Evolutionary conservation across 2,797 vertebrate genomes (phyloP).

Genomic region (Scolopax rusticola): DNA sequence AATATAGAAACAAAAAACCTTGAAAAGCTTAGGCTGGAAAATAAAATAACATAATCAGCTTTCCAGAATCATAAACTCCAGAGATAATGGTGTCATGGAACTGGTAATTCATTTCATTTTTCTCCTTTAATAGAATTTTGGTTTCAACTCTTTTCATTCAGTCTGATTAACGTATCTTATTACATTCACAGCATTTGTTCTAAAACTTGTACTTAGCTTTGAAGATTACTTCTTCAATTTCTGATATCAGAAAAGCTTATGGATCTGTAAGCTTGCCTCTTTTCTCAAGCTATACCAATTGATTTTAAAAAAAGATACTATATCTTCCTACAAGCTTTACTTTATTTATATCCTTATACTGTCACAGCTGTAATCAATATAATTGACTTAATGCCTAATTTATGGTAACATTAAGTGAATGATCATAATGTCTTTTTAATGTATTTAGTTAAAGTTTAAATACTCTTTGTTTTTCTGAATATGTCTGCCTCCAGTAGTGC

Average conservation of each 20-base stretch:
- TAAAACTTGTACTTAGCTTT: background rate
- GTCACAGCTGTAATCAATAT: slow-evolving; percentile 16
- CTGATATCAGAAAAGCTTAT: background rate
- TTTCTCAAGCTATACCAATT: background rate
- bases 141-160: background rate
- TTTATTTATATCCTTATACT: slow-evolving; percentile 21
- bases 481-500: background rate
- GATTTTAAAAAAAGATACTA: background rate
- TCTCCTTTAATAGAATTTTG: background rate
- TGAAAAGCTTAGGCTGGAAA: background rate
- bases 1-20: background rate
- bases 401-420: background rate
- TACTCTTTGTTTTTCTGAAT: background rate
- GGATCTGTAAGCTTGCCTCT: background rate
- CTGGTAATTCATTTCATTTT: background rate
- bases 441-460: slow-evolving; percentile 20
- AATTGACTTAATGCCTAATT: background rate
- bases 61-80: background rate
- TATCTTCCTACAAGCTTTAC: background rate
- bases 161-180: background rate
- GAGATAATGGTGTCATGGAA: background rate
- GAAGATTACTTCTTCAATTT: background rate
- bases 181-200: background rate
- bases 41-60: background rate
- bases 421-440: slow-evolving; percentile 22